phyloP scores from a whole-genome alignment of 1,140 invertebrate species.

The Nixonia krombeini region DNA sequence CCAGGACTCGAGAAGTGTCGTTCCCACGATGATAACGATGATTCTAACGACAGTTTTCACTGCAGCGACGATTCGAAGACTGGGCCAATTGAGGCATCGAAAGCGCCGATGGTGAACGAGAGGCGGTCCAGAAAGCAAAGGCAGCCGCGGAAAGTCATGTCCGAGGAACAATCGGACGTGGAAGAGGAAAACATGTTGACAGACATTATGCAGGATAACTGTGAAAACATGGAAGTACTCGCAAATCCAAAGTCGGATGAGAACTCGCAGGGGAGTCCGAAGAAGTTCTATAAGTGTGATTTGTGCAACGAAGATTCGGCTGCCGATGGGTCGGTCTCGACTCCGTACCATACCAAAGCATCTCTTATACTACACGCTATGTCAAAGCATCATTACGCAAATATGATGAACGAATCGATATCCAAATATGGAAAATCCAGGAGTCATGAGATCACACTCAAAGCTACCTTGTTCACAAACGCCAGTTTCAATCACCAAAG shows the following conservation, averaged over 20 bases:
- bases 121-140: constrained; percentile 67
- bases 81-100: not conserved
- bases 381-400: constrained; percentile 62
- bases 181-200: constrained; percentile 2
- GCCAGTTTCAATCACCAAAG: constrained; percentile 51
- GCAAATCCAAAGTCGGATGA: not conserved
- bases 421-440: not conserved
- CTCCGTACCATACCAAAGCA: constrained; percentile 67
- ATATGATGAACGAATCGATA: not conserved
- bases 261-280: not conserved
- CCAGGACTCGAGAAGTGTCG: constrained; percentile 27
- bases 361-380: constrained; percentile 67
- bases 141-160: constrained; percentile 62
- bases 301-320: constrained; percentile 35
- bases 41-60: constrained; percentile 36
- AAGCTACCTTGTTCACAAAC: constrained; percentile 48
- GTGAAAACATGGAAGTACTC: constrained; percentile 5
- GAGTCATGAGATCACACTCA: constrained; percentile 40
- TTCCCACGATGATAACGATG: constrained; percentile 18
- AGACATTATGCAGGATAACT: constrained; percentile 1
- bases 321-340: constrained; percentile 28
- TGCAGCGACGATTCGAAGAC: constrained; percentile 16
- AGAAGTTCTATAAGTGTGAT: constrained; percentile 36
- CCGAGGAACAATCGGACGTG: constrained; percentile 1
- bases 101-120: not conserved